A percentile compares a stretch with the other conserved stretches of the same genome.
Evolutionary conservation across 64 coral and sea anemone genomes (phyloP).

Genomic region (Montipora cactus): DNA sequence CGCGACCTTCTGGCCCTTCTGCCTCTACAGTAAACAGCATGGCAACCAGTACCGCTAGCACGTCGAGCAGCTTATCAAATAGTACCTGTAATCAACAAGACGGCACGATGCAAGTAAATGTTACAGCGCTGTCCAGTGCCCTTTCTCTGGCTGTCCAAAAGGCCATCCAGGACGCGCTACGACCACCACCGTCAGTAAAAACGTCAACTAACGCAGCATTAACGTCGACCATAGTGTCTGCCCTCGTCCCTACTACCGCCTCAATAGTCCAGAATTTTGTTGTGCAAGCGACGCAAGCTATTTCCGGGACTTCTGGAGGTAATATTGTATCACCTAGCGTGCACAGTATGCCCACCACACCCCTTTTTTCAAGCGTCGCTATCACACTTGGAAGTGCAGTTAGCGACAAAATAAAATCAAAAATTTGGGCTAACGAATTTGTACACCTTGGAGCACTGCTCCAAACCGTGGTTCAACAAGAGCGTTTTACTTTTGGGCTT

Average conservation of each 20-base stretch:
- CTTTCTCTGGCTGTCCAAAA: background rate
- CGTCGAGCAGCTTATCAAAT: background rate
- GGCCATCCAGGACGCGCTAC: background rate
- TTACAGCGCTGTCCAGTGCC: conserved; percentile 2
- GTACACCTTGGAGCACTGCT: background rate
- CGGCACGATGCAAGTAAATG: background rate
- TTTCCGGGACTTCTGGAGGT: conserved; percentile 14
- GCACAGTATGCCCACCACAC: conserved; percentile 28
- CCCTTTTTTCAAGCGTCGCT: conserved; percentile 20
- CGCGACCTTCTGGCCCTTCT: background rate
- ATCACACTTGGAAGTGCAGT: conserved; percentile 4
- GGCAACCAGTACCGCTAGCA: conserved; percentile 13
- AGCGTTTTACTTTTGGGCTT: conserved; percentile 2
- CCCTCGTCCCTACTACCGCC: background rate
- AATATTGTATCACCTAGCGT: conserved; percentile 25
- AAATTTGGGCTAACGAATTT: background rate
- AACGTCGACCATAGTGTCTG: conserved; percentile 5
- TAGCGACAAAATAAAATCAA: background rate
- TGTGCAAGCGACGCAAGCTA: conserved; percentile 17
- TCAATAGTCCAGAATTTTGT: conserved; percentile 12
- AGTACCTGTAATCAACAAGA: conserved; percentile 15
- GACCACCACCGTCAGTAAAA: background rate
- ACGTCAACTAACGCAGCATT: conserved; percentile 6
- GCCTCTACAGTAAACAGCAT: conserved; percentile 1
- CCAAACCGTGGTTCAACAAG: background rate